Percentiles rank a stretch among this genome's conserved stretches.
phyloP scores from a whole-genome alignment of 2,888 invertebrate genomes.

The Xestia rhomboidea region DNA sequence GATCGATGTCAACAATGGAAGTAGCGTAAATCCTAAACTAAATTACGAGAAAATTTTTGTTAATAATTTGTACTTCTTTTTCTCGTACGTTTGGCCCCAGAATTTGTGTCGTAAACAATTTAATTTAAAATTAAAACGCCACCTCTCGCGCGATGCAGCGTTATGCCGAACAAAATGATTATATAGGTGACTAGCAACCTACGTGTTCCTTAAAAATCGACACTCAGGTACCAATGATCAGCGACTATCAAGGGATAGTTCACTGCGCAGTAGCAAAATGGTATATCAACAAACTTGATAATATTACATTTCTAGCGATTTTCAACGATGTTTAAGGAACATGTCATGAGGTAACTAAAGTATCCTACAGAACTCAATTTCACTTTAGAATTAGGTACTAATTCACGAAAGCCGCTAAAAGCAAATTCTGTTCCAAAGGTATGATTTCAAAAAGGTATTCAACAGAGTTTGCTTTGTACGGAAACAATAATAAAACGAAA shows the following conservation, averaged over 20 bases:
- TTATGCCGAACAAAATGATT: slow-evolving; percentile 51
- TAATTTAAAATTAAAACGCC: slow-evolving; percentile 68
- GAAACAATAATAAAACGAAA: slow-evolving; percentile 70
- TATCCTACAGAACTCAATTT: slow-evolving; percentile 55
- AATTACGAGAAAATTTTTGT: slow-evolving; percentile 83
- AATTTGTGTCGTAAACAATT: slow-evolving; percentile 79
- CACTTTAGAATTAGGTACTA: slow-evolving; percentile 65
- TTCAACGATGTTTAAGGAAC: slow-evolving; percentile 57
- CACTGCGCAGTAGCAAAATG: slow-evolving; percentile 26
- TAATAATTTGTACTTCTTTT: slow-evolving; percentile 87
- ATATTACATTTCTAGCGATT: slow-evolving; percentile 34
- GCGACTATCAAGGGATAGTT: slow-evolving; percentile 25
- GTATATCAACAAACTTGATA: slow-evolving; percentile 39
- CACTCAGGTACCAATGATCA: slow-evolving; percentile 43
- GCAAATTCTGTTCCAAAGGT: slow-evolving; percentile 59
- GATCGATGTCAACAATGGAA: slow-evolving; percentile 70
- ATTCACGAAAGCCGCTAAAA: slow-evolving; percentile 64
- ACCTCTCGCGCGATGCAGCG: slow-evolving; percentile 33
- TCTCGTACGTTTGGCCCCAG: slow-evolving; percentile 88
- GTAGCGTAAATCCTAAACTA: slow-evolving; percentile 81
- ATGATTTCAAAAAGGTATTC: slow-evolving; percentile 50
- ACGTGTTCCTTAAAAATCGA: slow-evolving; percentile 63
- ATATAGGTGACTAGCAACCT: slow-evolving; percentile 46
- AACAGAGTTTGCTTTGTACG: slow-evolving; percentile 69
- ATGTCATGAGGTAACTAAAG: slow-evolving; percentile 62